Conservation (phyloP, 2,797 vertebrate genomes). For the Cynopterus sphinx region DNA sequence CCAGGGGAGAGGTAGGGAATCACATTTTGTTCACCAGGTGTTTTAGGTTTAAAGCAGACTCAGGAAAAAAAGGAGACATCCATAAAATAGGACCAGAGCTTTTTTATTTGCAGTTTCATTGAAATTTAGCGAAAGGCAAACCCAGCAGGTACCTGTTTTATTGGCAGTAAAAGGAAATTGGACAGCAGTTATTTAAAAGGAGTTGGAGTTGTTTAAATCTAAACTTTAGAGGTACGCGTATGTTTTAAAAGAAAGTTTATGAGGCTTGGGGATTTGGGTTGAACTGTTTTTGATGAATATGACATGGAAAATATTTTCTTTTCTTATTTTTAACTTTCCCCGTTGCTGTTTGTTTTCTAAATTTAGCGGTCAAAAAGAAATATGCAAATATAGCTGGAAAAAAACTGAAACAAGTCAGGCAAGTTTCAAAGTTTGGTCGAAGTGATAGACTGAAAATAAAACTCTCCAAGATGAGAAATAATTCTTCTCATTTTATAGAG, state of each 20-base stretch:
- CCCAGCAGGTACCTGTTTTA: slow-evolving; percentile 73
- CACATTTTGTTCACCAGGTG: slow-evolving; percentile 59
- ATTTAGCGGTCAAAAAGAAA: slow-evolving; percentile 67
- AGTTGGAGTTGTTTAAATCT: slow-evolving; percentile 69
- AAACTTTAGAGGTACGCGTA: slow-evolving; percentile 3
- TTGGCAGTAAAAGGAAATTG: slow-evolving; percentile 70
- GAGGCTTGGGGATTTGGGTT: slow-evolving; percentile 19
- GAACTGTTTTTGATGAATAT: slow-evolving; percentile 62
- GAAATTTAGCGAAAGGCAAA: slow-evolving; percentile 67
- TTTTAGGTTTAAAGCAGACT: slow-evolving; percentile 57
- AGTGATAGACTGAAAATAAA: slow-evolving; percentile 42
- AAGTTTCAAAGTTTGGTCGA: slow-evolving; percentile 56
- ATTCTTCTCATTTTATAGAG: not conserved
- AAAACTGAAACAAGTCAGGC: slow-evolving; percentile 1
- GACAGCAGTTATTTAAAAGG: slow-evolving; percentile 67
- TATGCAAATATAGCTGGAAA: slow-evolving; percentile 57
- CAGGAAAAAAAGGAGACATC: slow-evolving; percentile 19
- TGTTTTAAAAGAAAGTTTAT: slow-evolving; percentile 61
- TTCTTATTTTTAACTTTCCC: slow-evolving; percentile 67
- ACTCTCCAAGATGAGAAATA: slow-evolving; percentile 35
- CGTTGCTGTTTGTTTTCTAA: slow-evolving; percentile 66
- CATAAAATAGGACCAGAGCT: slow-evolving; percentile 54
- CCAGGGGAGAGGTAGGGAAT: not conserved
- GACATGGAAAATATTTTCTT: slow-evolving; percentile 68
- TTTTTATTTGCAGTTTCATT: slow-evolving; percentile 69